Base-by-base conservation (phyloP, 2,113 vertebrate species). In the Odocoileus hemionus region DNA sequence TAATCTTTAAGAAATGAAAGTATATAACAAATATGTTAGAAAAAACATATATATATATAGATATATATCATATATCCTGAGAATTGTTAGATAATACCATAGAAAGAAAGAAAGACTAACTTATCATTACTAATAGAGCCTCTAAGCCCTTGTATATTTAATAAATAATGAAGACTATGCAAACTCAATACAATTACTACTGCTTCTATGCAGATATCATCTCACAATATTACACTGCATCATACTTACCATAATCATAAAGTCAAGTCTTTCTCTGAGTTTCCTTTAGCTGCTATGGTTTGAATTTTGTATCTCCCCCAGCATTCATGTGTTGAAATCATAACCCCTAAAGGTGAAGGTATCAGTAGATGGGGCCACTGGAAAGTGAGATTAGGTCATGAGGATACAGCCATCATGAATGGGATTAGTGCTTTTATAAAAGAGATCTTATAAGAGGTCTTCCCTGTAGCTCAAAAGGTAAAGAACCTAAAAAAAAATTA, bases 1-100 rank as follows among this genome's bases (percentile, higher is more conserved):
- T 96, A 98, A 98, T 91, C 58, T 61, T 96, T 28, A 94, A 86
- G 61, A 67, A 54, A 91, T 61, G 52, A 93, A 93, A 57, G 25
- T 39, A 80, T 80, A 79, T 43, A 82, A 92, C 26, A 88, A 92
- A 54, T 87, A 96, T 14, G 15, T 87, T 84, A 4, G 4, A 95
- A 82, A 54, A 55, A 25, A 55, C 2, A 83, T 36, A 83, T 74
- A 83, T 33, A 80, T 74, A 50, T 12, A 67, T 19, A 6, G 17
- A 70, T n/a, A 30, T 4, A 30, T 39, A 33, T 74, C 28, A 43
- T 39, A 85, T 74, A 67, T 67, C 39, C 33, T 95, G 28, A 45
- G 13, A 21, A 80, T 39, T 90, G 84, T 36, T 91, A 92, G n/a
- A 60, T 58, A 92, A 97, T 58, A 55, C 11, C 9, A 79, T 43